Conservation (phyloP, 2,113 vertebrate species). For the Anseranas semipalmata region DNA sequence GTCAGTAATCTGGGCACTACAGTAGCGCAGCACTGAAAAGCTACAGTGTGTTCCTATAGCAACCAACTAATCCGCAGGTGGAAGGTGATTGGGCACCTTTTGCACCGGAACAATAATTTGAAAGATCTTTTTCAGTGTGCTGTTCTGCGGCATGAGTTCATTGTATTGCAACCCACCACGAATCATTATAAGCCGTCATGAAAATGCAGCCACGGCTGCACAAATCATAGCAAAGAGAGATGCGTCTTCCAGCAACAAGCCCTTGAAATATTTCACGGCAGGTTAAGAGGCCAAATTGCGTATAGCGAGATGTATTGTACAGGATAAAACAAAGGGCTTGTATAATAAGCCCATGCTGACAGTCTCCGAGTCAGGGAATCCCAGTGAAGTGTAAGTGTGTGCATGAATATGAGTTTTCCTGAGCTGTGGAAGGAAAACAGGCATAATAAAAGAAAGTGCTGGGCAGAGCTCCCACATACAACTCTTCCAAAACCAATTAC, state of each 20-base stretch:
- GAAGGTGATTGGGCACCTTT: slow-evolving; percentile 57
- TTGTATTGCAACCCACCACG: slow-evolving; percentile 15
- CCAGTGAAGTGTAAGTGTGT: slow-evolving; percentile 30
- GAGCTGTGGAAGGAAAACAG: slow-evolving; percentile 34
- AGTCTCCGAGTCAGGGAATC: slow-evolving; percentile 50
- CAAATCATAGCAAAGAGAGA: background rate
- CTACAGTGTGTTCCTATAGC: slow-evolving; percentile 64
- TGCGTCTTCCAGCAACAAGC: slow-evolving; percentile 12
- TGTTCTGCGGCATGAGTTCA: slow-evolving; percentile 39
- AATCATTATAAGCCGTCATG: background rate
- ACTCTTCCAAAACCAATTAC: slow-evolving; percentile 48
- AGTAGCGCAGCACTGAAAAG: slow-evolving; percentile 48
- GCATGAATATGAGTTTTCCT: slow-evolving; percentile 47
- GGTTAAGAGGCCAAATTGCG: slow-evolving; percentile 28
- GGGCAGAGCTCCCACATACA: slow-evolving; percentile 23
- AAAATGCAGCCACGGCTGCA: background rate
- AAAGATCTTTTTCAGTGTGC: slow-evolving; percentile 59
- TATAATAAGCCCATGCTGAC: slow-evolving; percentile 21
- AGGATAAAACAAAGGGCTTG: slow-evolving; percentile 61
- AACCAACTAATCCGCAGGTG: slow-evolving; percentile 68
- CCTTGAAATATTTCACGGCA: slow-evolving; percentile 44
- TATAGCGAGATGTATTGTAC: slow-evolving; percentile 3
- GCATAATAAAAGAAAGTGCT: slow-evolving; percentile 7
- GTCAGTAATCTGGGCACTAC: slow-evolving; percentile 50
- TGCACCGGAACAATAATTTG: slow-evolving; percentile 65